A percentile compares a stretch with the other conserved stretches of the same genome.
Conservation (phyloP, 2,888 invertebrate species). For the Mellilla xanthometata region DNA sequence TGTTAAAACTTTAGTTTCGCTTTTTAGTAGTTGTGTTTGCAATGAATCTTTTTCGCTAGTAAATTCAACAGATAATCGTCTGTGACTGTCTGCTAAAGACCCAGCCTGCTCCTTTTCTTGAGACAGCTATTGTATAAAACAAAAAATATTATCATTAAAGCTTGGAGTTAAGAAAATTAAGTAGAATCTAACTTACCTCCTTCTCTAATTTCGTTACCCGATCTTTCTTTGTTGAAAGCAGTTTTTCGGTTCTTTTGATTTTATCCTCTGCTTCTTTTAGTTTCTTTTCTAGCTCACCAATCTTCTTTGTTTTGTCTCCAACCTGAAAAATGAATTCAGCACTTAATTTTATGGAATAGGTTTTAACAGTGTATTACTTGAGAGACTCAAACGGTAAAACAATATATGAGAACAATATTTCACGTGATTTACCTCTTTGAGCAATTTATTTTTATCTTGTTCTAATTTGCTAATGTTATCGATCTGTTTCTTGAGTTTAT, state of each 20-base stretch:
- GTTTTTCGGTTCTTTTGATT: slow-evolving; percentile 82
- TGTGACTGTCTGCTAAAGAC: slow-evolving; percentile 59
- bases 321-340: slow-evolving; percentile 59
- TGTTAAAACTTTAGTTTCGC: slow-evolving; percentile 72
- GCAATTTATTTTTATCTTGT: slow-evolving; percentile 81
- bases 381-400: no score
- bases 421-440: slow-evolving; percentile 77
- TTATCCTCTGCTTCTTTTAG: slow-evolving; percentile 86
- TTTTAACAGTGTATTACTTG: no score
- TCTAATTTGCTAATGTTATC: slow-evolving; percentile 72
- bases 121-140: slow-evolving; percentile 60
- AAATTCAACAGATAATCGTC: slow-evolving; percentile 68
- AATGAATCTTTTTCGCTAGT: slow-evolving; percentile 74
- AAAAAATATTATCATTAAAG: slow-evolving; percentile 34
- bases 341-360: no score
- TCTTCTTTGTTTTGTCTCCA: slow-evolving; percentile 84
- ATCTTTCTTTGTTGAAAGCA: slow-evolving; percentile 79
- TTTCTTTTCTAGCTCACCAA: slow-evolving; percentile 85
- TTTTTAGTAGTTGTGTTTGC: slow-evolving; percentile 65
- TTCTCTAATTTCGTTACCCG: slow-evolving; percentile 83
- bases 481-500: slow-evolving; percentile 83
- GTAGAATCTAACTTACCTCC: slow-evolving; percentile 67
- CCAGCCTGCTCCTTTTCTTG: slow-evolving; percentile 74
- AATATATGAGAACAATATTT: no score
- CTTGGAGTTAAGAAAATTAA: background rate